Evolutionary conservation across 2,113 vertebrate genomes (phyloP).

Genomic region (Tichodroma muraria): DNA sequence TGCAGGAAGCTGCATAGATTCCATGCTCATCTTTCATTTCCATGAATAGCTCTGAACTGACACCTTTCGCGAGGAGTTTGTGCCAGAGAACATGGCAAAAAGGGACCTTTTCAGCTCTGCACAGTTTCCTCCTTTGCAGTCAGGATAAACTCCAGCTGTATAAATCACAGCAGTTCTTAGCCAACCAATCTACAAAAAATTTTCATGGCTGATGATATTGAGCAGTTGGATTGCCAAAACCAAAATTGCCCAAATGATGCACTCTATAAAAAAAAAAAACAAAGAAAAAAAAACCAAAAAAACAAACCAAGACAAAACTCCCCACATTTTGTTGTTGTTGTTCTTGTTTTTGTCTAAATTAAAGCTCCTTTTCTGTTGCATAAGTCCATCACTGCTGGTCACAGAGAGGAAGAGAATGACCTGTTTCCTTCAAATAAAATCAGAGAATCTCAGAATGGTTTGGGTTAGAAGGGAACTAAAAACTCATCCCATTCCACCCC

Average conservation of each 20-base stretch:
- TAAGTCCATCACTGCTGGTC: neutral
- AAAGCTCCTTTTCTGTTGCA: neutral
- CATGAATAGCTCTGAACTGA: neutral
- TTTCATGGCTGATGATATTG: neutral
- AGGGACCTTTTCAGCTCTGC: neutral
- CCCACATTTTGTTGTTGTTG: neutral
- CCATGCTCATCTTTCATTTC: neutral
- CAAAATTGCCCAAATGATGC: neutral
- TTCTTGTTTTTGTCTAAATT: neutral
- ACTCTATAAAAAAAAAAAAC: neutral
- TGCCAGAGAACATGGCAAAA: neutral
- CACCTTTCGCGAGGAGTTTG: neutral
- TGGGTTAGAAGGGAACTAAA: neutral
- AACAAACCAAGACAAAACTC: neutral
- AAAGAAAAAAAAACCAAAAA: neutral
- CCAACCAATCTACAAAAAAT: neutral
- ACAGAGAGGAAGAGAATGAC: neutral
- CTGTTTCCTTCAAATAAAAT: neutral
- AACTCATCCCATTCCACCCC: accelerated
- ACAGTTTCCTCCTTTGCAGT: neutral
- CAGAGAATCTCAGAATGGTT: neutral
- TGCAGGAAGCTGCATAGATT: neutral
- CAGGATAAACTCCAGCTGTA: neutral
- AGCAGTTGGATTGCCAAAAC: neutral
- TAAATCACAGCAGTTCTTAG: neutral